These are phyloP conservation scores for Litocranius walleri DNA, from an alignment of 2,113 vertebrate genomes.

Conservation along the genomic window DNA sequence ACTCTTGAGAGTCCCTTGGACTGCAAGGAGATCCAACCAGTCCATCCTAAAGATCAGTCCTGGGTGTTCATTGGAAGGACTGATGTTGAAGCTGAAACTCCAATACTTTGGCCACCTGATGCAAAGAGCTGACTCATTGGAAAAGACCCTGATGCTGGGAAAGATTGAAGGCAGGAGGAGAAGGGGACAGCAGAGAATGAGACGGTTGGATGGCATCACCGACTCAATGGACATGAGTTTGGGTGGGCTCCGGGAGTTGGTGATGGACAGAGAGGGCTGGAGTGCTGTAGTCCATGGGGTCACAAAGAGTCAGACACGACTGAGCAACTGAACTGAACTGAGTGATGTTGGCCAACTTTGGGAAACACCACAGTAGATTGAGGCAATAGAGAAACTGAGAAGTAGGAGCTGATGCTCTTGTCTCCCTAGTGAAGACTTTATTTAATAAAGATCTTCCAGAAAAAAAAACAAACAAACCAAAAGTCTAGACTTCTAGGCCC, in stretches of 20 bases:
- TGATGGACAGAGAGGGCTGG: neutral
- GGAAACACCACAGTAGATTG: neutral
- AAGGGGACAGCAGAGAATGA: neutral
- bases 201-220: neutral
- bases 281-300: neutral
- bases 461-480: neutral
- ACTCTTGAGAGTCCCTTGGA: neutral
- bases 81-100: neutral
- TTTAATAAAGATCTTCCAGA: neutral
- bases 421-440: neutral
- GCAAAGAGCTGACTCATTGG: neutral
- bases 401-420: neutral
- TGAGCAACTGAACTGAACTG: neutral
- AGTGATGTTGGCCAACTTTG: neutral
- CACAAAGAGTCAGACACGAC: neutral
- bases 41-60: neutral
- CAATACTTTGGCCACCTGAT: neutral
- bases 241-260: neutral
- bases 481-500: neutral
- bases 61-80: neutral
- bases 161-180: neutral
- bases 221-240: neutral
- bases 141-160: neutral
- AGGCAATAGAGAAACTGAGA: neutral
- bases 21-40: neutral